Conservation (phyloP, 2,113 vertebrate species). For the Amblyopsis rosae region DNA sequence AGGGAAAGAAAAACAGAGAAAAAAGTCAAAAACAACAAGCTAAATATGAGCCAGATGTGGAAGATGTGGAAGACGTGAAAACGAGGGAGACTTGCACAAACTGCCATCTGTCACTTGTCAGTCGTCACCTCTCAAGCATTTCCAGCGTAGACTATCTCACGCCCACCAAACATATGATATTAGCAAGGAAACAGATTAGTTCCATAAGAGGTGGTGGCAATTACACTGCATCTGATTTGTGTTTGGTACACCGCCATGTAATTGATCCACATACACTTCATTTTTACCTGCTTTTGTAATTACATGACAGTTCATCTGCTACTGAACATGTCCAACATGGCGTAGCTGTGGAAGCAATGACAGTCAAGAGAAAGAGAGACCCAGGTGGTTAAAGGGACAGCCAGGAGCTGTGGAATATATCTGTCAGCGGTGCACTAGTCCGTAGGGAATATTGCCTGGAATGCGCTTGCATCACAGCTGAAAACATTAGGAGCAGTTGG, state of each 20-base stretch:
- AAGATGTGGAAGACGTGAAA: conserved; percentile 1
- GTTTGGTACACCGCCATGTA: too few relatives aligned
- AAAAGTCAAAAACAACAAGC: too few relatives aligned
- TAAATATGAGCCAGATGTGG: background rate
- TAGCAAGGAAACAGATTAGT: background rate
- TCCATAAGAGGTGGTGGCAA: background rate
- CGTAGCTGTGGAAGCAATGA: too few relatives aligned
- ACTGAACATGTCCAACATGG: too few relatives aligned
- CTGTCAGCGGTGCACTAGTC: conserved; percentile 53
- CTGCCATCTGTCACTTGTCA: conserved; percentile 11
- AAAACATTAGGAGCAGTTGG: conserved; percentile 43
- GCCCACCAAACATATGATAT: conserved; percentile 36
- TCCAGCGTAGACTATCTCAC: conserved; percentile 17
- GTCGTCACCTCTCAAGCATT: background rate
- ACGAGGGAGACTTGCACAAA: background rate
- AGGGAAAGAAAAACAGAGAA: background rate
- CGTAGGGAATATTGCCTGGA: conserved; percentile 33
- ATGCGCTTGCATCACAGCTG: conserved; percentile 57
- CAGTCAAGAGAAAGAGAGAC: conserved; percentile 19
- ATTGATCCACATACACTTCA: too few relatives aligned
- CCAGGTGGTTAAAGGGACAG: conserved; percentile 45
- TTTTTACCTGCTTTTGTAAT: too few relatives aligned
- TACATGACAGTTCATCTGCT: too few relatives aligned
- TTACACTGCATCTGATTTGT: too few relatives aligned
- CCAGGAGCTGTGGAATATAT: conserved; percentile 38